Conservation (phyloP, 2,797 vertebrate species). For the Natrix natrix region DNA sequence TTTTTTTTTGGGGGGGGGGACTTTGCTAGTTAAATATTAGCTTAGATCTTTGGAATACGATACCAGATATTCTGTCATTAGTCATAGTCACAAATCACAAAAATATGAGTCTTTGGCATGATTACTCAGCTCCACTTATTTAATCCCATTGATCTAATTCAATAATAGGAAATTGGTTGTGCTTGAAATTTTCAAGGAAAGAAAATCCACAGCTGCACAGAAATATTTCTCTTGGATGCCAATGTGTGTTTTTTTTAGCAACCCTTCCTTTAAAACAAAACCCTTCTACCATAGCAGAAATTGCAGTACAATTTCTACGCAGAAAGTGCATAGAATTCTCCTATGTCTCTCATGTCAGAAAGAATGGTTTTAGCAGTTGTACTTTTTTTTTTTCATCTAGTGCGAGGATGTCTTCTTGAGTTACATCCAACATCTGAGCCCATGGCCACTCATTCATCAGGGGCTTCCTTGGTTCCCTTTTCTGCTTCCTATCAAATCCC, state of each 20-base stretch:
- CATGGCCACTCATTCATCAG: not conserved
- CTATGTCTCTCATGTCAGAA: not conserved
- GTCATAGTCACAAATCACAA: slow-evolving; percentile 27
- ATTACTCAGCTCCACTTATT: slow-evolving; percentile 11
- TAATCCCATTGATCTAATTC: slow-evolving; percentile 5
- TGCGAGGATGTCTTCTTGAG: not conserved
- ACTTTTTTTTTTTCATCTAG: not conserved
- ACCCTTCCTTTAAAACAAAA: not conserved
- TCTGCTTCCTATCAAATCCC: not conserved
- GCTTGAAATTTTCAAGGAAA: slow-evolving; percentile 21
- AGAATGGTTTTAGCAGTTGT: not conserved
- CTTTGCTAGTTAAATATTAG: slow-evolving; percentile 17
- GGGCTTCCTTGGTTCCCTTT: not conserved
- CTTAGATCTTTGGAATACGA: slow-evolving; percentile 7
- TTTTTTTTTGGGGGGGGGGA: not conserved
- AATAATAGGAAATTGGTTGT: slow-evolving; percentile 30
- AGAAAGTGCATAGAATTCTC: not conserved
- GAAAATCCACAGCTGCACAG: slow-evolving; percentile 31
- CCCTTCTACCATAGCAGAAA: not conserved
- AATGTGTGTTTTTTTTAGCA: not conserved
- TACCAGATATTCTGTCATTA: slow-evolving; percentile 23
- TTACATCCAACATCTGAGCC: not conserved
- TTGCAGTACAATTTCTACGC: not conserved
- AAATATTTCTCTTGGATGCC: slow-evolving; percentile 23
- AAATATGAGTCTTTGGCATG: slow-evolving; percentile 27